These are phyloP conservation scores for Falco punctatus DNA, from an alignment of 2,113 vertebrate species.

Conservation along the genomic window DNA sequence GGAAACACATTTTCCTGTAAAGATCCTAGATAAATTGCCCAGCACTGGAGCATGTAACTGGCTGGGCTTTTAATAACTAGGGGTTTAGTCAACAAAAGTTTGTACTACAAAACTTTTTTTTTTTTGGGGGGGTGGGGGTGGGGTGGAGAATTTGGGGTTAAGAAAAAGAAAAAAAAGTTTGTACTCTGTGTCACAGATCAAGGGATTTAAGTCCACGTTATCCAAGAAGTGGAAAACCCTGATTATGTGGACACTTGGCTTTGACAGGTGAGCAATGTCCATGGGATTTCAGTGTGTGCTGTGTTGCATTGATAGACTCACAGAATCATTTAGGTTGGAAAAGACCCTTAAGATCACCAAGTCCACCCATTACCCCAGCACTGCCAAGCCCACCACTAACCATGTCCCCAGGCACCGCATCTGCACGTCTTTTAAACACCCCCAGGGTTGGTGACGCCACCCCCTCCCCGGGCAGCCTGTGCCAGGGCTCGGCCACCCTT, in stretches of 20 bases:
- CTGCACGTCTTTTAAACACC: too few species aligned
- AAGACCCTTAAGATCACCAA: too few species aligned
- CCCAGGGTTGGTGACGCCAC: too few species aligned
- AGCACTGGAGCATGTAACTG: neutral
- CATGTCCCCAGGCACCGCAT: too few species aligned
- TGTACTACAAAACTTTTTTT: neutral
- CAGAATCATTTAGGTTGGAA: neutral
- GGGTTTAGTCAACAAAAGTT: neutral
- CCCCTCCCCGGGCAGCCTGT: too few species aligned
- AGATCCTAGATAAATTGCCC: neutral
- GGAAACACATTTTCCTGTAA: neutral
- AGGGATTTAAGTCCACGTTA: neutral
- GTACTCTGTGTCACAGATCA: neutral
- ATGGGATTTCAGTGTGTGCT: neutral
- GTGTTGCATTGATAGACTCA: neutral
- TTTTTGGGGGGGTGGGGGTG: too few species aligned
- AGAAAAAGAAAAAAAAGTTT: neutral
- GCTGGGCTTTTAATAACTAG: neutral
- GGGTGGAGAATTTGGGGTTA: too few species aligned
- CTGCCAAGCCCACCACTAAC: too few species aligned
- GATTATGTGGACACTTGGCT: neutral
- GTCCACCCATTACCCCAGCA: too few species aligned
- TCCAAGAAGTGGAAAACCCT: neutral
- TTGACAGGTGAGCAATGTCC: neutral
- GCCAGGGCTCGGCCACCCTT: too few species aligned